phyloP scores from a whole-genome alignment of 2,888 invertebrate genomes.

The Notocelia uddmanniana region DNA sequence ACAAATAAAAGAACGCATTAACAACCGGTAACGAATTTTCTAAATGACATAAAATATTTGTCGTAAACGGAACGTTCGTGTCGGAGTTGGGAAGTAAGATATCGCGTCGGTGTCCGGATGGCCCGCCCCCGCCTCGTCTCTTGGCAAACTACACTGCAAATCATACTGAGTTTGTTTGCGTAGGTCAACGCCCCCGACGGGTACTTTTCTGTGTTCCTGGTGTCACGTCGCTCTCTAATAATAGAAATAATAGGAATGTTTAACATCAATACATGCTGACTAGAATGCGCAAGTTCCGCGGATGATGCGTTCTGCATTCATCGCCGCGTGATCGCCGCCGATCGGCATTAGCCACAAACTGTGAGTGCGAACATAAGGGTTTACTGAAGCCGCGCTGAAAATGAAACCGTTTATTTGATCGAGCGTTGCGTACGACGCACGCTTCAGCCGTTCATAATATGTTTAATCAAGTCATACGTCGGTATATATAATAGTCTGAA shows the following conservation, averaged over 20 bases:
- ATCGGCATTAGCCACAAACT: slow-evolving; percentile 60
- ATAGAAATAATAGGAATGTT: slow-evolving; percentile 82
- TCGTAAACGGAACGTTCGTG: slow-evolving; percentile 52
- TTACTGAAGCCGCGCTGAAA: slow-evolving; percentile 47
- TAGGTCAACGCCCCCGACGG: slow-evolving; percentile 80
- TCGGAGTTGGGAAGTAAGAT: slow-evolving; percentile 70
- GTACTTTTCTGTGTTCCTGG: slow-evolving; percentile 83
- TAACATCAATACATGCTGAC: slow-evolving; percentile 73
- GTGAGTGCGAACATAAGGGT: slow-evolving; percentile 63
- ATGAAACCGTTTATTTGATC: slow-evolving; percentile 41
- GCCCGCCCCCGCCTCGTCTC: slow-evolving; percentile 73
- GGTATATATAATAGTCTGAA: slow-evolving; percentile 66
- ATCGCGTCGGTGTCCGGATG: slow-evolving; percentile 74
- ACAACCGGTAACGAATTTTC: slow-evolving; percentile 57
- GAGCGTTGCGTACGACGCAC: slow-evolving; percentile 48
- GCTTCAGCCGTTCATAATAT: slow-evolving; percentile 74
- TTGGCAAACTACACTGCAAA: slow-evolving; percentile 84
- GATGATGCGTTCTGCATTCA: slow-evolving; percentile 66
- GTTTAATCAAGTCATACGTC: slow-evolving; percentile 75
- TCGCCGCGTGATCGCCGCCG: slow-evolving; percentile 61
- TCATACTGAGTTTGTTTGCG: slow-evolving; percentile 82
- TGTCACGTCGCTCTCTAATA: slow-evolving; percentile 83
- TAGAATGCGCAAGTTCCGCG: slow-evolving; percentile 71
- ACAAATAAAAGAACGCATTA: slow-evolving; percentile 63
- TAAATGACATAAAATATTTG: slow-evolving; percentile 56